phyloP scores from a whole-genome alignment of 64 coral and sea anemone genomes.

The Astreopora myriophthalma region DNA sequence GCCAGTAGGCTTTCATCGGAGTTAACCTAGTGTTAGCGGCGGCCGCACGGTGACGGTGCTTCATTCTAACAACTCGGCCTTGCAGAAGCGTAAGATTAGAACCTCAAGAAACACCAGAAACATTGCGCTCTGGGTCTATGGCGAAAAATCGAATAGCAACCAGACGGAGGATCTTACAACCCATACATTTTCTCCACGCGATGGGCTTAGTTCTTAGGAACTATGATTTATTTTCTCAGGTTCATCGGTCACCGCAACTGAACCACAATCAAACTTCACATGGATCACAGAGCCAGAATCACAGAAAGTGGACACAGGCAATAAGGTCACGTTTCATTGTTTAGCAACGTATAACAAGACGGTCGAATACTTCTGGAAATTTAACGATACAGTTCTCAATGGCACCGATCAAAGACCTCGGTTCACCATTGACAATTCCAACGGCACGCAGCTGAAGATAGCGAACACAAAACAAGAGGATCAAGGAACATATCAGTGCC shows the following conservation, averaged over 20 bases:
- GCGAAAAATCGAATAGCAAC: too few species aligned
- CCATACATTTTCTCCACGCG: not conserved
- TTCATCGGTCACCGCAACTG: not conserved
- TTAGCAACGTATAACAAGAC: not conserved
- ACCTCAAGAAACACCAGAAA: too few species aligned
- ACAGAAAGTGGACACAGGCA: not conserved
- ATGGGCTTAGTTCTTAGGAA: not conserved
- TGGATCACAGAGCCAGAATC: not conserved
- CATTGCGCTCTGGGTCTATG: too few species aligned
- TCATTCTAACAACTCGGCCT: too few species aligned
- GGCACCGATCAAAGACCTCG: not conserved
- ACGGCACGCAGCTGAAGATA: not conserved
- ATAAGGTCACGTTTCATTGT: slow-evolving; percentile 19
- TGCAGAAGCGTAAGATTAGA: too few species aligned
- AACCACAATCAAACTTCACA: slow-evolving; percentile 12
- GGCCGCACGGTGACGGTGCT: too few species aligned
- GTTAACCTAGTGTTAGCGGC: too few species aligned
- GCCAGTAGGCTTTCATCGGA: too few species aligned
- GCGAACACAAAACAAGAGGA: not conserved
- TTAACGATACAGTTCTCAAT: not conserved
- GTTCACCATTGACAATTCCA: not conserved
- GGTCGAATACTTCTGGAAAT: not conserved
- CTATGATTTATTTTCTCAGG: not conserved
- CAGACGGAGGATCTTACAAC: too few species aligned
- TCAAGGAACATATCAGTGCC: not conserved